phyloP scores from a whole-genome alignment of 1,140 invertebrate genomes.

The Mycetomoellerius zeteki region DNA sequence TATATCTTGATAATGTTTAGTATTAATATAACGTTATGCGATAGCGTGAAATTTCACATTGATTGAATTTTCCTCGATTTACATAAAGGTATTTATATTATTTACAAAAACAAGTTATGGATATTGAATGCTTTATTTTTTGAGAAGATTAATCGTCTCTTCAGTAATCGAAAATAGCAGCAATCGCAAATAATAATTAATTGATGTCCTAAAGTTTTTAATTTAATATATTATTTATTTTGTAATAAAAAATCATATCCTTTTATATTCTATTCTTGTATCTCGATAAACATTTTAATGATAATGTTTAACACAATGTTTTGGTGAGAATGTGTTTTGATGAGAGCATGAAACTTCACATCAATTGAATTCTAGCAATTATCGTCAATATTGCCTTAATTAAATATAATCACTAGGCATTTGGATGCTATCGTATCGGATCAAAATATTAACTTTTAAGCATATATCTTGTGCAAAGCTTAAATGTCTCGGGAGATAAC shows the following conservation, averaged over 20 bases:
- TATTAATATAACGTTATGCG: no score
- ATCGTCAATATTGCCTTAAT: constrained; percentile 13
- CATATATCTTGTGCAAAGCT: not conserved
- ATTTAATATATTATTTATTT: not conserved
- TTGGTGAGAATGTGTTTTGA: not conserved
- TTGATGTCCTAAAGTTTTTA: not conserved
- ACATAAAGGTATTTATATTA: not conserved
- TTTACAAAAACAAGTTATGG: not conserved
- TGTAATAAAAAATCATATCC: not conserved
- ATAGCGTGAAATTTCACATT: no score
- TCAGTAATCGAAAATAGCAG: not conserved
- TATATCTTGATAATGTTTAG: not conserved
- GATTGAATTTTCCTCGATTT: constrained; percentile 16
- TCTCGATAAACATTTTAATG: not conserved
- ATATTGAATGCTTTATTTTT: not conserved
- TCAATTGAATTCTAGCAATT: constrained; percentile 10
- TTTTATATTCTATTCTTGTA: not conserved
- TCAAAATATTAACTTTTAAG: not conserved
- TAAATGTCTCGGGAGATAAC: not conserved
- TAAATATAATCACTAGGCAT: constrained; percentile 14
- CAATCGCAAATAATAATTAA: not conserved
- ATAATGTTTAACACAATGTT: not conserved
- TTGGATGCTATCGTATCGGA: not conserved
- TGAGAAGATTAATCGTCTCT: not conserved
- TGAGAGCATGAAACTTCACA: not conserved